Base-by-base conservation (phyloP, 1,140 invertebrate genomes). In the Papilio glaucus region DNA sequence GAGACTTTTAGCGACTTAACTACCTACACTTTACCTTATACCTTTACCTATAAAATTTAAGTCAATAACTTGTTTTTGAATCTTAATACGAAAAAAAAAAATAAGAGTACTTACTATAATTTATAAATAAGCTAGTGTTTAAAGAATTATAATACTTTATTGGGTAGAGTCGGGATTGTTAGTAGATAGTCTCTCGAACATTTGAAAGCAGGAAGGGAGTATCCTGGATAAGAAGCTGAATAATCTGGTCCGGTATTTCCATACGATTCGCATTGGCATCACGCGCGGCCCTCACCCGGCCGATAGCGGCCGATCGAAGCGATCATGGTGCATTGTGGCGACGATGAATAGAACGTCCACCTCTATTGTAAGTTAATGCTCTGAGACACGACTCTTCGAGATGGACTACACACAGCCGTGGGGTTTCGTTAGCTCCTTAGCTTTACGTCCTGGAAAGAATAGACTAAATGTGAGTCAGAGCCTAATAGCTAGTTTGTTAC, bases 351-450 rank as follows among this genome's bases (percentile, higher is more conserved):
- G 89, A 91, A 85, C 89, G 87, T 90, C 87, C 83, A 91, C 89
- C 89, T 89, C 86, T 88, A 91, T 91, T 91, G 89, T 91, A 91
- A 90, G 89, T 88, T 91, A 91, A 91, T 91, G 87, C 80, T 83
- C 76, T 70, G 75, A 70, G 79, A 82, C 81, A 77, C 73, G 71
- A 73, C 73, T 79, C 75, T 72, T 68, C 72, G 29, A 61, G 67
- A 63, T 74, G 18, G 49, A 26, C 26, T 72, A 85, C 79, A 78
- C 42, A 82, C 77, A 39, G 74, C 1, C 33, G 4, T 7, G 24
- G 5, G 57, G 60, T 18, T 39, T 42, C 18, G 33, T 18, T n/a
- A 77, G 33, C 61, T 24, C 1, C 7, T 61, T 82, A 33, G 1
- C 24, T 38, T 65, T 26, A 26, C 53, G 0, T 1, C 0, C 4